Percentiles rank a stretch among this genome's conserved stretches.
phyloP scores from a whole-genome alignment of 2,113 vertebrate genomes.

The Microtus montanus region DNA sequence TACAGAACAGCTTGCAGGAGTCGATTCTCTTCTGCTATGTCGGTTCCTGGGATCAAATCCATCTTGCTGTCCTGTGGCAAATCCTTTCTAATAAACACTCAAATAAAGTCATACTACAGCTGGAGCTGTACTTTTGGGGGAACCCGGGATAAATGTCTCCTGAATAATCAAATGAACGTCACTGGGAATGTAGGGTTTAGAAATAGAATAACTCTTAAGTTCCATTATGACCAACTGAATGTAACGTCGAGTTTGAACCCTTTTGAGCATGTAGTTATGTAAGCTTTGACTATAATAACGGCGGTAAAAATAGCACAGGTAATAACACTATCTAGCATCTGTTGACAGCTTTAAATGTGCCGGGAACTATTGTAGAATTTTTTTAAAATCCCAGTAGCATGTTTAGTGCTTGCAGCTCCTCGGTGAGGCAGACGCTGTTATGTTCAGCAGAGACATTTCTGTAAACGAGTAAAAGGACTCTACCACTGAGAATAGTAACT shows the following conservation, averaged over 20 bases:
- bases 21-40: not conserved
- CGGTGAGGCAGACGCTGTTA: not conserved
- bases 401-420: conserved; percentile 15
- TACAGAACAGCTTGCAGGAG: not conserved
- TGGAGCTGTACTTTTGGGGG: not conserved
- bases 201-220: conserved; percentile 18
- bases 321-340: not conserved
- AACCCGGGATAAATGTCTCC: not conserved
- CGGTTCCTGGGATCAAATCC: not conserved
- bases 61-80: not conserved
- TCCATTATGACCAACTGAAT: not conserved
- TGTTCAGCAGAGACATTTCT: not conserved
- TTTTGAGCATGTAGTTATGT: not conserved
- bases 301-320: conserved; percentile 9
- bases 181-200: conserved; percentile 17
- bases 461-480: conserved; percentile 12
- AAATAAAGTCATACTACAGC: not conserved
- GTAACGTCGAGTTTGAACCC: not conserved
- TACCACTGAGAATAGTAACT: not conserved
- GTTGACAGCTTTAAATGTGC: not conserved
- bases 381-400: not conserved
- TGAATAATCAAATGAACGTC: not conserved
- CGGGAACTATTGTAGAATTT: not conserved
- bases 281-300: not conserved
- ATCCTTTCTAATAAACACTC: not conserved